Evolutionary conservation across 2,113 vertebrate species (phyloP).

Genomic region (Pygoscelis antarcticus): DNA sequence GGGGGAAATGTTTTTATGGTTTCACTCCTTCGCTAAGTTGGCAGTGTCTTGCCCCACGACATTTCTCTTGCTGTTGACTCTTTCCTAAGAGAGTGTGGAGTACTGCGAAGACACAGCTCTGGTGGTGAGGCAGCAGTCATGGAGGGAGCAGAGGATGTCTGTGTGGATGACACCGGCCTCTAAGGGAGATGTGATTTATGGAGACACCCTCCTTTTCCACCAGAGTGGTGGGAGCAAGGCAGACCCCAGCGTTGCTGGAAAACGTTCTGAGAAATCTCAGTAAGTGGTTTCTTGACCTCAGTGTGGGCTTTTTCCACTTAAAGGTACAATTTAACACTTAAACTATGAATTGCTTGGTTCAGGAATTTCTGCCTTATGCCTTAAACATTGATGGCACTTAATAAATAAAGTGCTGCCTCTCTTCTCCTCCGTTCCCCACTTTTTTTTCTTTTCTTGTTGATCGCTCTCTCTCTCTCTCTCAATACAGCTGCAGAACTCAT

Average conservation of each 20-base stretch:
- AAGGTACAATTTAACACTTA: conserved; percentile 36
- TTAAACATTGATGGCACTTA: conserved; percentile 19
- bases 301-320: background rate
- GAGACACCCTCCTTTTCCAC: background rate
- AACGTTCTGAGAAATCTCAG: background rate
- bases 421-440: background rate
- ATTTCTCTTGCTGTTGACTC: background rate
- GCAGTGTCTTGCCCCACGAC: background rate
- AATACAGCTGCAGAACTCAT: background rate
- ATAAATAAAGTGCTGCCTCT: conserved; percentile 20
- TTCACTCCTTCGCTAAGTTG: background rate
- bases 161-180: background rate
- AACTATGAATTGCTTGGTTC: conserved; percentile 14
- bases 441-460: background rate
- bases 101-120: background rate
- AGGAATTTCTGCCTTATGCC: conserved; percentile 9
- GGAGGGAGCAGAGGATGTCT: background rate
- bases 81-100: background rate
- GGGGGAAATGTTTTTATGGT: background rate
- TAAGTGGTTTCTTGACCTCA: conserved; percentile 39
- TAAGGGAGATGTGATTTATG: background rate
- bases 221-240: background rate
- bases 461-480: fast-evolving
- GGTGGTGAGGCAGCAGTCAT: background rate
- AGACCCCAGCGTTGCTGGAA: background rate